A percentile compares a stretch with the other conserved stretches of the same genome.
phyloP scores from a whole-genome alignment of 2,888 invertebrate genomes.

The Temnothorax unifasciatus region DNA sequence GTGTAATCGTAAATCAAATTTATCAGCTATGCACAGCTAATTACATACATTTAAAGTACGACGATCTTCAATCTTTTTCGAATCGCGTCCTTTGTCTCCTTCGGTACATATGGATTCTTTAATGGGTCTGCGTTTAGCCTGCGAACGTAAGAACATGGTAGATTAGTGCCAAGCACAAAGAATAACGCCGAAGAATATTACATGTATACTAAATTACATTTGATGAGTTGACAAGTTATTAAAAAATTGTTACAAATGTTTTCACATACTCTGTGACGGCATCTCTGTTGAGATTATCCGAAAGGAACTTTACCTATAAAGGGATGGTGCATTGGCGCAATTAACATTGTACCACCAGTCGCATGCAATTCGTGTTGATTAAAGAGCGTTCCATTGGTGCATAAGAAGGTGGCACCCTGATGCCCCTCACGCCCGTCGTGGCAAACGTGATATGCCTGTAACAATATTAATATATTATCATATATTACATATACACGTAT shows the following conservation, averaged over 20 bases:
- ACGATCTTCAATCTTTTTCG: slow-evolving; percentile 80
- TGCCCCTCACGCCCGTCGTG: slow-evolving; percentile 95
- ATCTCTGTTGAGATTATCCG: background rate
- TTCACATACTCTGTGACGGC: slow-evolving; percentile 24
- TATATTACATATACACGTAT: background rate
- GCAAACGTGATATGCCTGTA: slow-evolving; percentile 94
- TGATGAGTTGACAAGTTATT: background rate
- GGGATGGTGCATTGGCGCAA: slow-evolving; percentile 91
- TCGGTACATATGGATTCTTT: slow-evolving; percentile 93
- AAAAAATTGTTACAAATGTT: slow-evolving; percentile 34
- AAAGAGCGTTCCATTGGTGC: slow-evolving; percentile 95
- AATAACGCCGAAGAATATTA: background rate
- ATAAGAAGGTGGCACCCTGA: slow-evolving; percentile 94
- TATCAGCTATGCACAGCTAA: slow-evolving; percentile 5
- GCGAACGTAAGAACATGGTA: slow-evolving; percentile 77
- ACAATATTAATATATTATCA: slow-evolving; percentile 22
- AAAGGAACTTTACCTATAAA: slow-evolving; percentile 89
- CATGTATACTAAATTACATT: no score
- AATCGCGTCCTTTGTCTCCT: slow-evolving; percentile 89
- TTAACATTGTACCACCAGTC: slow-evolving; percentile 98
- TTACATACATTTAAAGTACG: slow-evolving; percentile 71
- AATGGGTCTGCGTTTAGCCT: slow-evolving; percentile 93
- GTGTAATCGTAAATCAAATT: background rate
- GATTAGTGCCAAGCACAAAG: background rate
- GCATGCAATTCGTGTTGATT: slow-evolving; percentile 94